Evolutionary conservation across 2,888 invertebrate genomes (phyloP), one percentile per base, ranked within the genome.

Genomic region (Cheilosia soror): DNA sequence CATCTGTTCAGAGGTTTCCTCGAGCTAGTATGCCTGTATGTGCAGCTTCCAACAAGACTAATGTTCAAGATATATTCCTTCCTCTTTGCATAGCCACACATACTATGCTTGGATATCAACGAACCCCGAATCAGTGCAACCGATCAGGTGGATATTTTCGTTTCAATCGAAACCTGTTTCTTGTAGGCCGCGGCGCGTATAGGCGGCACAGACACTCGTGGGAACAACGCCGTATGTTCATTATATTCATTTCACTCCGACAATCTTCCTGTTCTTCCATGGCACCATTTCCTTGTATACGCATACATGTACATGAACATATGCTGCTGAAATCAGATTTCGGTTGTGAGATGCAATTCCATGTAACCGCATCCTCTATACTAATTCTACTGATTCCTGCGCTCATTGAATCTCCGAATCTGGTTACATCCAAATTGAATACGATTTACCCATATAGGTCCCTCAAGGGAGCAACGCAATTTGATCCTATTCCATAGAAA

Each of bases 341-440:
- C n/a, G 40, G 42, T 40, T 47, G 37, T 33, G n/a, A 58, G 71
- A 71, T 82, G 71, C 55, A 71, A 72, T 66, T 66, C 53, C 31
- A 40, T 53, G 65, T 49, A 77, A 77, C 65, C 77, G 71, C 72
- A 82, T 72, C 65, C 58, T 66, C 40, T 33, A 33, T 7, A 33
- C 33, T 9, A 9, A 33, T 33, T 9, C 33, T 58, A 47, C 40
- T 42, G 58, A 62, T 68, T 15, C 53, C 15, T 49, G 44, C 11
- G 31, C 47, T 51, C 69, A 53, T 63, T 63, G 58, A 44, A 42
- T 27, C 51, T 37, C 25, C 63, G 60, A 75, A 60, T 66, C 53
- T 66, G 65, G 82, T 66, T 82, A 66, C 71, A 65, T 65, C 65
- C 81, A 82, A 72, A 77, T 72, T 60, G 20, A 77, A 82, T 77